These are phyloP conservation scores for Gopherus evgoodei DNA, from an alignment of 2,113 vertebrate genomes.

Conservation along the genomic window DNA sequence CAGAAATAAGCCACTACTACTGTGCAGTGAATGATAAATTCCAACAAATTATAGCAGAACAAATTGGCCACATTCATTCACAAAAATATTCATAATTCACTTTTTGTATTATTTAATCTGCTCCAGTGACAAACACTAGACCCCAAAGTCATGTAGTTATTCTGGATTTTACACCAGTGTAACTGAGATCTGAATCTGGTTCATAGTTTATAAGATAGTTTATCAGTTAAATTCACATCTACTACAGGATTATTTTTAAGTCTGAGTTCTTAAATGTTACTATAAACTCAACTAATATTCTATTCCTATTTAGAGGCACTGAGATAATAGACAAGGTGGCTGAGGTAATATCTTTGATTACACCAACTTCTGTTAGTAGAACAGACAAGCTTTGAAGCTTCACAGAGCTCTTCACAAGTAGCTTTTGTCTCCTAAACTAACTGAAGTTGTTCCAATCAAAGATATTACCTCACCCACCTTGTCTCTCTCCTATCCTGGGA, in stretches of 20 bases:
- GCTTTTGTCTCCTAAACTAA: too few species aligned
- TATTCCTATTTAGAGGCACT: not conserved
- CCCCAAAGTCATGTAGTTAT: not conserved
- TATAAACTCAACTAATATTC: not conserved
- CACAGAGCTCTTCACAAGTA: not conserved
- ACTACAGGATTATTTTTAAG: not conserved
- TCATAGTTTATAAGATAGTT: not conserved
- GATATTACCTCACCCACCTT: not conserved
- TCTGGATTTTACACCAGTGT: not conserved
- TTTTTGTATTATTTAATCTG: rapidly evolving
- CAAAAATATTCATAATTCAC: not conserved
- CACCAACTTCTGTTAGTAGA: not conserved
- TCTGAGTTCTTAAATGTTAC: not conserved
- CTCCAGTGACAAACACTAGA: not conserved
- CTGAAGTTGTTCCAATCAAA: too few species aligned
- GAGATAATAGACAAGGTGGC: not conserved
- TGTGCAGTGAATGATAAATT: rapidly evolving
- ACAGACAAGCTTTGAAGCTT: not conserved
- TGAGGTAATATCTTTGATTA: not conserved
- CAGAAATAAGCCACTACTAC: not conserved
- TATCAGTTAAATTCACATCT: not conserved
- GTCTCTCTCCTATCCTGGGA: not conserved
- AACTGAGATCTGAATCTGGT: not conserved
- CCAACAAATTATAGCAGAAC: not conserved
- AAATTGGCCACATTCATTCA: not conserved